Evolutionary conservation across 2,797 vertebrate species (phyloP), one percentile per base, ranked within the genome.

Genomic region (Hydrolagus colliei): DNA sequence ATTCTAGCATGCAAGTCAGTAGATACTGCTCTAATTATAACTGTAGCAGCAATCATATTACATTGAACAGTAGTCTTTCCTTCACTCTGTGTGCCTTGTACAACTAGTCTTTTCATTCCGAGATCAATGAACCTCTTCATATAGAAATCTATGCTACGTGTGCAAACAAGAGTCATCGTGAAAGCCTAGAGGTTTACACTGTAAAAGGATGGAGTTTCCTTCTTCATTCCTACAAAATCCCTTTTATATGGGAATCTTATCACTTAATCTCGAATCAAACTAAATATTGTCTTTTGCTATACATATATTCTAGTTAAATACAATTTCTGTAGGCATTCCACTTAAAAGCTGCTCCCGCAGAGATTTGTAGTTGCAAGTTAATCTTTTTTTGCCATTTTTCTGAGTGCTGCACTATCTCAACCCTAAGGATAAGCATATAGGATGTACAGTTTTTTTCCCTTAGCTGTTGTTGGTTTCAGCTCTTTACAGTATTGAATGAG

Each of bases 21-120:
- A 52, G 16, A 16, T 59, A 20, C 74, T 76, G 16, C 41, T 52
- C 18, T 59, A 20, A 59, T 52, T 76, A 59, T 41, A 76, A 76
- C 10, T 32, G 74, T 52, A 59, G 12, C 2, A 76, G 74, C 74
- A 76, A 41, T 52, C 41, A 52, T 52, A 52, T 20, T 76, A 59
- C 74, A 20, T 59, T 76, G 59, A 59, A 59, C 16, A 59, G 74
- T 59, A 52, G 41, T 59, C 41, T 76, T 41, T 76, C 74, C 20
- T 20, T 76, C 52, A 52, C 35, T 20, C 6, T 9, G 8, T 76
- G 41, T 41, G 41, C 74, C 41, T 59, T 76, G 52, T 76, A n/a
- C 41, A 74, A 73, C 72, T n/a, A 74, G 73, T 74, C 73, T 74
- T 74, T 74, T 74, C 73, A 74, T 74, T 74, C 73, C 73, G 18